Evolutionary conservation across 2,797 vertebrate species (phyloP), one percentile per base, ranked within the genome.

Genomic region (Tiaroga cobitis): DNA sequence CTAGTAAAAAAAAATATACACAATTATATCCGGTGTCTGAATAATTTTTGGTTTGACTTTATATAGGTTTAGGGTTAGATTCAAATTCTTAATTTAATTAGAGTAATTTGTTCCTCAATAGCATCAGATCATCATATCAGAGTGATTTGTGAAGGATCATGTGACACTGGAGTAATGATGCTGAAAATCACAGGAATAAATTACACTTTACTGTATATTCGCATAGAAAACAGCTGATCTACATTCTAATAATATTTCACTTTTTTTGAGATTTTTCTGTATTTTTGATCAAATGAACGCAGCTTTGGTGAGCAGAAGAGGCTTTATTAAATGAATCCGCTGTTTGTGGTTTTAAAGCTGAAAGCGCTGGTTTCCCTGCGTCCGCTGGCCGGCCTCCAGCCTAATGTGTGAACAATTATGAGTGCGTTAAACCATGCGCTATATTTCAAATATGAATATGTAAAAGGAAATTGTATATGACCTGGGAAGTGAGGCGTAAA

Each of bases 381-480:
- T 34, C 63, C 15, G 43, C 80, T 56, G 67, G 67, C 49, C 67
- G 32, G 5, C 21, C 65, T 21, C 54, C 4, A 70, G 82, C 80
- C 70, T 69, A 75, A 77, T 13, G 51, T 80, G 72, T n/a, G 41
- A 86, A 87, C 67, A 59, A 10, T 63, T 79, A 86, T 65, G 41
- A 86, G 78, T 72, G 77, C 82, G 88, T 74, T 78, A 84, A 87
- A 79, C 16, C 72, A n/a, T 88, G 75, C 88, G 29, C 90, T 87
- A 85, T 86, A 80, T 43, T 86, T 91, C 83, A 83, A 84, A 88
- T 89, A 88, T 92, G 91, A 93, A 92, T 92, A 87, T 90, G 89
- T 88, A 91, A 85, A 80, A 90, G 85, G 87, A 83, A 88, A 90
- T 92, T 91, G 90, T 90, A 88, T 92, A 89, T 91, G 91, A 93